Evolutionary conservation across 2,888 invertebrate genomes (phyloP).

Genomic region (Tachina lurida): DNA sequence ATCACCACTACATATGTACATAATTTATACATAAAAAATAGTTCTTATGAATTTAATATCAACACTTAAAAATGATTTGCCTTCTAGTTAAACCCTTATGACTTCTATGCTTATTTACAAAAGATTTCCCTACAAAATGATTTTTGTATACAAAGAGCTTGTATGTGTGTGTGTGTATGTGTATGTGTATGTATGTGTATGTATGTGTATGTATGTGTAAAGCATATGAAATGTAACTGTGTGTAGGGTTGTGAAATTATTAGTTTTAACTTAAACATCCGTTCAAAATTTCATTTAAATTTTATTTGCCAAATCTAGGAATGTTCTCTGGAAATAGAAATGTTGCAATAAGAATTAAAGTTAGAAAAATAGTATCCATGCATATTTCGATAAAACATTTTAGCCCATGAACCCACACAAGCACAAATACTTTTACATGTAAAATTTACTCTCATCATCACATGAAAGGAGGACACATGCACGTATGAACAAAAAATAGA

Average conservation of each 20-base stretch:
- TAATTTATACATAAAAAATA: too few relatives aligned
- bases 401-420: neutral
- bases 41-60: neutral
- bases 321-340: constrained; percentile 1
- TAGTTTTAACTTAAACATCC: constrained; percentile 40
- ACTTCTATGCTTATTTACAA: neutral
- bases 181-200: neutral
- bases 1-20: too few relatives aligned
- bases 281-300: constrained; percentile 45
- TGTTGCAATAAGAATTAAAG: constrained; percentile 37
- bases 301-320: constrained; percentile 15
- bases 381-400: constrained; percentile 45
- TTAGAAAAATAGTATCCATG: constrained; percentile 25
- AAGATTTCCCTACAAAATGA: neutral
- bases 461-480: neutral
- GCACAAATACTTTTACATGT: too few relatives aligned
- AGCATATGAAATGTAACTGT: neutral
- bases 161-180: neutral
- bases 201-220: neutral
- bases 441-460: too few relatives aligned
- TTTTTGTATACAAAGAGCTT: neutral
- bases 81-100: neutral
- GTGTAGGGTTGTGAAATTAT: constrained; percentile 14
- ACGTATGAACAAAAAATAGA: constrained; percentile 3
- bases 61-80: neutral